Base-by-base conservation (phyloP, 2,113 vertebrate genomes). In the Naja naja region DNA sequence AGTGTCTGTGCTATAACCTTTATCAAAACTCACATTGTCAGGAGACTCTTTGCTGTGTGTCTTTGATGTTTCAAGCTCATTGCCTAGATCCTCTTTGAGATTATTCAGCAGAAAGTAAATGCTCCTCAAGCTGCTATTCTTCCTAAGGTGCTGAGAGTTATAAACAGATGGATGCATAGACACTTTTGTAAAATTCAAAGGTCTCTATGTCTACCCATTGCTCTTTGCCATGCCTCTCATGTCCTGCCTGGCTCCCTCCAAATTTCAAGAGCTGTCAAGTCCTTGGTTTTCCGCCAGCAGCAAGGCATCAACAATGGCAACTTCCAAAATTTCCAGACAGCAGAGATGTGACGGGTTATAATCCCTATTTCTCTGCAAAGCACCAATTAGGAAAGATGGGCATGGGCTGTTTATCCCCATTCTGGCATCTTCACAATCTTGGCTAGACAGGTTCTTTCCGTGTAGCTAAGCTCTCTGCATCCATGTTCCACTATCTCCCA, bases 81-180 rank as follows among this genome's bases (percentile, higher is more conserved):
- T n/a, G 25, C 6, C 27, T n/a, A n/a, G 20, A 60, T 58, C 53
- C 53, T 39, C n/a, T 30, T 87, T 87, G 93, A 89, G 91, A 93
- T 3, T 39, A 16, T 89, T 87, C 8, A 90, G 30, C 2, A 91
- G 91, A 53, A 94, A 92, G 55, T 55, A 49, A 95, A 55, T 43
- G 89, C 39, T 94, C 39, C 88, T 14, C 54, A 53, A 94, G 3
- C 92, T 87, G 0, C 93, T 92, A 87, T 85, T 95, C 69, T 54
- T 85, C 88, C 12, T 43, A 0, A 81, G 43, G 27, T 86, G 69
- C 74, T 47, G 69, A 43, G 69, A 93, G 92, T 89, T 64, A 60
- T 47, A 86, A 93, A 60, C 54, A 85, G 60, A 60, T 86, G 54
- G 69, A n/a, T 69, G 30, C 58, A 11, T 60, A 23, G 74, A 86